Evolutionary conservation across 1,140 invertebrate species (phyloP).

Genomic region (Coboldia fuscipes): DNA sequence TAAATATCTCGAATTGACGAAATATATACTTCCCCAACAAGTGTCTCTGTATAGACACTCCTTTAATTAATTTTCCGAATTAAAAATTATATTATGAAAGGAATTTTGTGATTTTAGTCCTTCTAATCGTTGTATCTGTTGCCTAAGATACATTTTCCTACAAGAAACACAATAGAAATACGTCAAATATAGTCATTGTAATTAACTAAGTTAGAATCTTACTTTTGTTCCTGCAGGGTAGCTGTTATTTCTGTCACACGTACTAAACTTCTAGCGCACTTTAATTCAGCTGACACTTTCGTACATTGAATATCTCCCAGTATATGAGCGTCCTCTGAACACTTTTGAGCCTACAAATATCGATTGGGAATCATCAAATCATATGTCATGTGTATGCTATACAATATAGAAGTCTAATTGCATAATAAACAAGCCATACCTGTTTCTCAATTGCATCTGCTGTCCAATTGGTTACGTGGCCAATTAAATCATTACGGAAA

Average conservation of each 20-base stretch:
- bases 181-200: not conserved
- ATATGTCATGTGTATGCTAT: not conserved
- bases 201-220: constrained; percentile 10
- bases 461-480: constrained; percentile 80
- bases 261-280: constrained; percentile 82
- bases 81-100: too few relatives aligned
- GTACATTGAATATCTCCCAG: constrained; percentile 75
- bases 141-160: constrained; percentile 69
- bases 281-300: constrained; percentile 82
- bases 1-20: too few relatives aligned
- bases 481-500: constrained; percentile 72
- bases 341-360: constrained; percentile 48
- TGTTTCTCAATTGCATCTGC: constrained; percentile 84
- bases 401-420: constrained; percentile 1
- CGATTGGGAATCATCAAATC: not conserved
- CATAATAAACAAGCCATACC: constrained; percentile 26
- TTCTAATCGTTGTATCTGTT: constrained; percentile 74
- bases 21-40: too few relatives aligned
- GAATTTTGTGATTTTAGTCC: constrained; percentile 83
- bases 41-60: too few relatives aligned
- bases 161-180: not conserved
- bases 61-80: too few relatives aligned
- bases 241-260: constrained; percentile 90
- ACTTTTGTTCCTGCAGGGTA: constrained; percentile 93
- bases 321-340: constrained; percentile 63